These are phyloP conservation scores for Centropus bengalensis DNA, from an alignment of 2,113 vertebrate species.

Conservation along the genomic window DNA sequence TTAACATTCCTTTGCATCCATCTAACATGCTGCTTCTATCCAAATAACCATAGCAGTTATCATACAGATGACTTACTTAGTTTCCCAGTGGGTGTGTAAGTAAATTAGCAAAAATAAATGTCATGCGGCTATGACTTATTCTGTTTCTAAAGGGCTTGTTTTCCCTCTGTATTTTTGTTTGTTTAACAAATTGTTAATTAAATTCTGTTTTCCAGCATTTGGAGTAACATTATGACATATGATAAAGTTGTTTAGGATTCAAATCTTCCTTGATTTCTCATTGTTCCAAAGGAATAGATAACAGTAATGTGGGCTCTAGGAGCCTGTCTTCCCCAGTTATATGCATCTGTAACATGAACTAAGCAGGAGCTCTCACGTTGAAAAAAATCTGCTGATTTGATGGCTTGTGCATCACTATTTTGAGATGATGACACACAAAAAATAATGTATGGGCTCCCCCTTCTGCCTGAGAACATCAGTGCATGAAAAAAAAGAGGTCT, in stretches of 20 bases:
- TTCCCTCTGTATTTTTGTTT: slow-evolving; percentile 21
- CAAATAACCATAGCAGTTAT: not conserved
- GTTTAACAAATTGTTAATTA: slow-evolving; percentile 25
- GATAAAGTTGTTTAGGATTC: slow-evolving; percentile 30
- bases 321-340: not conserved
- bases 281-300: not conserved
- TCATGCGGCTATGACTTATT: not conserved
- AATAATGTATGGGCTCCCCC: slow-evolving; percentile 54
- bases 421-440: not conserved
- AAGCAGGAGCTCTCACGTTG: not conserved
- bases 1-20: not conserved
- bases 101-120: slow-evolving; percentile 59
- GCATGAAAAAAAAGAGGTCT: not conserved
- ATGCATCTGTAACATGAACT: not conserved
- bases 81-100: slow-evolving; percentile 35
- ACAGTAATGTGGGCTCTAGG: not conserved
- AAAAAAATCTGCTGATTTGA: not conserved
- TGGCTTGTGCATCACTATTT: not conserved
- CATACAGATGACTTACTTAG: not conserved
- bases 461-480: slow-evolving; percentile 32
- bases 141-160: not conserved
- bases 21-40: not conserved
- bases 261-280: not conserved
- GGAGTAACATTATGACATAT: not conserved
- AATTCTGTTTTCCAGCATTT: not conserved